These are phyloP conservation scores for Myrmophylax atrothorax DNA, from an alignment of 2,113 vertebrate genomes.

Conservation along the genomic window DNA sequence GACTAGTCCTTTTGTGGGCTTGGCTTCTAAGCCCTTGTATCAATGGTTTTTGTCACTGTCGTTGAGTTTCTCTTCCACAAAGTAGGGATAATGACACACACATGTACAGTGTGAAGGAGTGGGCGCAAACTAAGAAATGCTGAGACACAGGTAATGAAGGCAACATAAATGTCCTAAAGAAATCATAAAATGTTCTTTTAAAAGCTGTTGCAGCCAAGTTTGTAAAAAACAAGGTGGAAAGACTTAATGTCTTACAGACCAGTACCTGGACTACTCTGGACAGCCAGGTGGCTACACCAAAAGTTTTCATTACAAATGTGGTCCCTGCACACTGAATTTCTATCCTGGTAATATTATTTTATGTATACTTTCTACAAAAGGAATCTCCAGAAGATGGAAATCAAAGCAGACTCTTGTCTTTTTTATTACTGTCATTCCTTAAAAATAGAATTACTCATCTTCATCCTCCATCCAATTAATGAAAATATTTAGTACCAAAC, in stretches of 20 bases:
- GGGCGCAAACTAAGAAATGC: not conserved
- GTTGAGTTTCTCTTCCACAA: not conserved
- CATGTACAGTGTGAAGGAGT: not conserved
- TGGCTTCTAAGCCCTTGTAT: not conserved
- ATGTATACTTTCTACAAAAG: not conserved
- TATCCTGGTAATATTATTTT: not conserved
- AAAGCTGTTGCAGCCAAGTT: not conserved
- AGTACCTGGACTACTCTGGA: not conserved
- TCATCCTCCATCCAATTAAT: not conserved
- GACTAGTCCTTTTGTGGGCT: not conserved
- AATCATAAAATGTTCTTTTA: not conserved
- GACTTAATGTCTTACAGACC: not conserved
- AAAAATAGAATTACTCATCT: not conserved
- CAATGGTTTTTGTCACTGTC: not conserved
- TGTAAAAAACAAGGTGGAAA: not conserved
- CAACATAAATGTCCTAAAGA: not conserved
- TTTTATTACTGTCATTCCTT: not conserved
- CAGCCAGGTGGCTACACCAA: fast-evolving
- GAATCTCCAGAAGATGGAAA: not conserved
- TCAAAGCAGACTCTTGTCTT: not conserved
- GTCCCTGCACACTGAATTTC: not conserved
- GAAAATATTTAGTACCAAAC: not conserved
- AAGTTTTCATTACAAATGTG: not conserved
- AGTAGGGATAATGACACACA: not conserved
- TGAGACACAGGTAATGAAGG: not conserved